phyloP scores from a whole-genome alignment of 2,113 vertebrate species.

The Malurus cyaneus region DNA sequence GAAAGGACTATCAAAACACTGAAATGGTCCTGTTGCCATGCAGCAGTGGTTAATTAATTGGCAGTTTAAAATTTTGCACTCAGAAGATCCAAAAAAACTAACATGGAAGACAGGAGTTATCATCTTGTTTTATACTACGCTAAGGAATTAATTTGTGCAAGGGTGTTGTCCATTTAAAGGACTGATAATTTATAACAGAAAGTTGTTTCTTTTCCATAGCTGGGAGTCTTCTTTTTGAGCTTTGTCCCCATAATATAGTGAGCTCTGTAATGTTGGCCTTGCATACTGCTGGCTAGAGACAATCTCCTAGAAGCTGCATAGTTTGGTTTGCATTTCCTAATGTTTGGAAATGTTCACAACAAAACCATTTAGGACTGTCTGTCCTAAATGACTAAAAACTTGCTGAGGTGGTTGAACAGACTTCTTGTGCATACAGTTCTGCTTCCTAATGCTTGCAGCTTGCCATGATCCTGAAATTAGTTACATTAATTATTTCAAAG shows the following conservation, averaged over 20 bases:
- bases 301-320: neutral
- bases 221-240: neutral
- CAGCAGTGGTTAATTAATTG: neutral
- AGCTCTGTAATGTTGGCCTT: neutral
- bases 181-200: neutral
- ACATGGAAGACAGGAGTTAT: neutral
- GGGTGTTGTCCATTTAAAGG: neutral
- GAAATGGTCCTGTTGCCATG: neutral
- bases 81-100: neutral
- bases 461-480: neutral
- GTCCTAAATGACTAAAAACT: neutral
- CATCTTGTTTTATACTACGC: neutral
- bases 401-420: neutral
- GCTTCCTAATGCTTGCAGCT: neutral
- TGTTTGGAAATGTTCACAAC: neutral
- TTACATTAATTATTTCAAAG: neutral
- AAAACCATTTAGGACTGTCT: no score
- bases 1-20: neutral
- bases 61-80: neutral
- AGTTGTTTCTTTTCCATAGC: neutral
- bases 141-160: neutral
- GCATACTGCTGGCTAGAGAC: neutral
- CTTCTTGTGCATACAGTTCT: neutral
- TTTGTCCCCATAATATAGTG: neutral
- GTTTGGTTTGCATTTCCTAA: neutral